These are phyloP conservation scores for Neodiprion fabricii DNA, from an alignment of 1,140 invertebrate genomes.

Conservation along the genomic window DNA sequence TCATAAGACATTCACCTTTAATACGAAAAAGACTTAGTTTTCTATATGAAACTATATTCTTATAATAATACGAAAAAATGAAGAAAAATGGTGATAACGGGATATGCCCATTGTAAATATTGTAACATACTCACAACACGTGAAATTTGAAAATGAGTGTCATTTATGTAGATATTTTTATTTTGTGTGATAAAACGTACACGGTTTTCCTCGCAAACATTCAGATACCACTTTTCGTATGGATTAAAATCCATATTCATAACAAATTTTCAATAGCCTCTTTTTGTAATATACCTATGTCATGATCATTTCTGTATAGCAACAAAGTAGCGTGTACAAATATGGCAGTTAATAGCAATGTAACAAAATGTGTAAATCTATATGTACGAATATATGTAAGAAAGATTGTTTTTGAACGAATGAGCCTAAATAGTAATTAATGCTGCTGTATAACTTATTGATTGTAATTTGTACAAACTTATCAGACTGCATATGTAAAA, in stretches of 20 bases:
- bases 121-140: conserved; percentile 50
- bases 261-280: background rate
- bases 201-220: conserved; percentile 13
- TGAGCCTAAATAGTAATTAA: conserved; percentile 49
- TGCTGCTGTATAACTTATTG: conserved; percentile 51
- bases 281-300: conserved; percentile 1
- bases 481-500: conserved; percentile 50
- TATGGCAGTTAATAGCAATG: conserved; percentile 35
- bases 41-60: conserved; percentile 61
- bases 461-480: conserved; percentile 56
- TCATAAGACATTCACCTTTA: conserved; percentile 44
- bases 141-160: conserved; percentile 40
- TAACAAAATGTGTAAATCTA: conserved; percentile 38
- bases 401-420: conserved; percentile 47
- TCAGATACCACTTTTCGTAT: conserved; percentile 34
- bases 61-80: conserved; percentile 44
- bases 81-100: conserved; percentile 43
- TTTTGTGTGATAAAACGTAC: conserved; percentile 4
- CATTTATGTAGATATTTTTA: conserved; percentile 46
- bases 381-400: conserved; percentile 36
- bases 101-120: conserved; percentile 59
- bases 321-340: conserved; percentile 44
- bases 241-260: conserved; percentile 44
- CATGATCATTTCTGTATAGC: conserved; percentile 43
- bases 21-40: conserved; percentile 59